Conservation (phyloP, 2,888 invertebrate genomes). For the Ischnura elegans region DNA sequence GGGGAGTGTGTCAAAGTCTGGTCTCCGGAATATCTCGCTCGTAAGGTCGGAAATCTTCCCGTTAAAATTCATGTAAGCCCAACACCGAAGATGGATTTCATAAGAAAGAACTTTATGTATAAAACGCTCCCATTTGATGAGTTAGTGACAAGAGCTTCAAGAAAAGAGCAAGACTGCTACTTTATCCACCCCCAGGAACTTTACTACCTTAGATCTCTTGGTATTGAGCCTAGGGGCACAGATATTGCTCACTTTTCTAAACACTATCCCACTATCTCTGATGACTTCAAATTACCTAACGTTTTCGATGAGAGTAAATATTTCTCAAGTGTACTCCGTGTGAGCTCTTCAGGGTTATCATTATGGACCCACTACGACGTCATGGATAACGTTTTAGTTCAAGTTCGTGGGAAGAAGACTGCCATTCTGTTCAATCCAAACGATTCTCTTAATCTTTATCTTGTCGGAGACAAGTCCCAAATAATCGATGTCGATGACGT, state of each 20-base stretch:
- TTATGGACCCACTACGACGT: slow-evolving; percentile 82
- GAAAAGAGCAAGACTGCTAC: slow-evolving; percentile 74
- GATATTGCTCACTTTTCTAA: slow-evolving; percentile 78
- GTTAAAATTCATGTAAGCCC: slow-evolving; percentile 79
- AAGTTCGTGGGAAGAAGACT: slow-evolving; percentile 78
- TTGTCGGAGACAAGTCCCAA: slow-evolving; percentile 80
- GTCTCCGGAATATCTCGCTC: slow-evolving; percentile 78
- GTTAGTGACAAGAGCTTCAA: slow-evolving; percentile 76
- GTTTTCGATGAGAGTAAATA: slow-evolving; percentile 76
- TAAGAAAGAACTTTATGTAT: slow-evolving; percentile 79
- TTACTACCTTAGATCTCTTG: slow-evolving; percentile 77
- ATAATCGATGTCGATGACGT: slow-evolving; percentile 79
- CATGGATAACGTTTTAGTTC: slow-evolving; percentile 80
- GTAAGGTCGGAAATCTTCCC: slow-evolving; percentile 75
- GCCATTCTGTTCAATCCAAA: slow-evolving; percentile 79
- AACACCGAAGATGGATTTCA: slow-evolving; percentile 78
- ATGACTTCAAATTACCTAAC: slow-evolving; percentile 77
- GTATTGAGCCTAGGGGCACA: slow-evolving; percentile 78
- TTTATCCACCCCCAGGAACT: slow-evolving; percentile 74
- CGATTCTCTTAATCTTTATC: slow-evolving; percentile 78
- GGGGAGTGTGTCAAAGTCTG: slow-evolving; percentile 78
- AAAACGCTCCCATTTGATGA: slow-evolving; percentile 78
- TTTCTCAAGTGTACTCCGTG: slow-evolving; percentile 80
- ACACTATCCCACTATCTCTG: slow-evolving; percentile 78
- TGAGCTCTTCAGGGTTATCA: slow-evolving; percentile 78